Evolutionary conservation across 2,888 invertebrate species (phyloP).

Genomic region (Lasiommata megera): DNA sequence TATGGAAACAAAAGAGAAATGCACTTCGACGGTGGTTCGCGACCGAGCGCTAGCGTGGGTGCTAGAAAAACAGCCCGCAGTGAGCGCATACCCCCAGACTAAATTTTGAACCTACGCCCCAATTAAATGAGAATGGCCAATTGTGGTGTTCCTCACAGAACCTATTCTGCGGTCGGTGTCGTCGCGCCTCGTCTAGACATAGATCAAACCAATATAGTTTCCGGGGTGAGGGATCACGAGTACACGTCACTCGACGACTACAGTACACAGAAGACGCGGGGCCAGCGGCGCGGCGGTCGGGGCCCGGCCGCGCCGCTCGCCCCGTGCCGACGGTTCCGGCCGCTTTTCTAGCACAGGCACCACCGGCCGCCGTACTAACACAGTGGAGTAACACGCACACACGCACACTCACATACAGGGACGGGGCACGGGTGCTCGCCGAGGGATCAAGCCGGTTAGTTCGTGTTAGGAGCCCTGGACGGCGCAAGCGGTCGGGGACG

Average conservation of each 20-base stretch:
- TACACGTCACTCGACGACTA: constrained; percentile 78
- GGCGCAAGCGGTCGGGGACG: constrained; percentile 44
- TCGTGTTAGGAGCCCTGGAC: constrained; percentile 44
- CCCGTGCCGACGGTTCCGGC: constrained; percentile 61
- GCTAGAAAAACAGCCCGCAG: constrained; percentile 87
- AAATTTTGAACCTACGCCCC: constrained; percentile 70
- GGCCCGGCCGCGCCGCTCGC: constrained; percentile 36
- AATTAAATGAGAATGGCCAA: constrained; percentile 75
- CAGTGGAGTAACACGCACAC: constrained; percentile 63
- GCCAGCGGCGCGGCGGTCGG: constrained; percentile 51
- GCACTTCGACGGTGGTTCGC: constrained; percentile 72
- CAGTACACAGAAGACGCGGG: constrained; percentile 75
- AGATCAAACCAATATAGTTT: constrained; percentile 81
- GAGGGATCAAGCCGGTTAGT: constrained; percentile 62
- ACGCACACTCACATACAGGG: constrained; percentile 74
- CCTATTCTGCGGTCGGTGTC: constrained; percentile 79
- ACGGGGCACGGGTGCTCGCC: constrained; percentile 49
- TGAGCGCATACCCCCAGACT: constrained; percentile 63
- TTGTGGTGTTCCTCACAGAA: constrained; percentile 78
- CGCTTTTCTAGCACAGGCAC: constrained; percentile 80
- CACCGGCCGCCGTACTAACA: constrained; percentile 55
- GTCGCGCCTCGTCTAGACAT: constrained; percentile 75
- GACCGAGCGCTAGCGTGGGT: constrained; percentile 80
- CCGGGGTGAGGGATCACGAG: constrained; percentile 68
- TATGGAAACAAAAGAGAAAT: constrained; percentile 81